Evolutionary conservation across 1,140 invertebrate species (phyloP), one percentile per base, ranked within the genome.

Genomic region (Gerris buenoi): DNA sequence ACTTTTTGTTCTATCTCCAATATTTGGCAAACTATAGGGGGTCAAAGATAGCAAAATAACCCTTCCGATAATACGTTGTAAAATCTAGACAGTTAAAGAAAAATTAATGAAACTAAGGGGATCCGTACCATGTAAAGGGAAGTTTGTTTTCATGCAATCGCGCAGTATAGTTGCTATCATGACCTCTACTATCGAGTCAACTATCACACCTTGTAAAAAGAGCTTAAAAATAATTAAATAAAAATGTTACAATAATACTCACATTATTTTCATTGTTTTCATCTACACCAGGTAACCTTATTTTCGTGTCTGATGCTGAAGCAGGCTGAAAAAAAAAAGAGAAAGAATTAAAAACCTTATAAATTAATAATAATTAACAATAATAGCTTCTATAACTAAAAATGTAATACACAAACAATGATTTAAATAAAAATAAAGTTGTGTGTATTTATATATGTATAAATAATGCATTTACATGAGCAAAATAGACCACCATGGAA

Each of bases 281-380:
- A 10, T 22, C 58, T 14, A 60, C 58, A 22, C 58, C 58, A 3
- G 22, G 58, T 13, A 60, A 22, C 10, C 58, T 22, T 22, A 60
- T 60, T 25, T 60, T 60, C 3, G 58, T 13, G 5, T 60, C 58
- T 60, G 58, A 60, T 14, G 58, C 58, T 5, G 58, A 60, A 22
- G 58, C 58, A 60, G 58, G 58, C 58, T 60, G 58, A 13, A 60
- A 60, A 46, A n/a, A n/a, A 5, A 46, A 46, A 46, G 33, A 46
- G 18, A 46, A 46, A 46, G 18, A 46, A 46, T 18, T 10, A 18
- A 10, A 10, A 46, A 46, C 18, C 18, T 46, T 10, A 10, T 46
- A 46, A 10, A 10, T 46, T 46, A 46, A 46, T 46, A 46, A 46
- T n/a, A n/a, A n/a, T n/a, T n/a, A n/a, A n/a, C n/a, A n/a, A n/a